Base-by-base conservation (phyloP, 2,888 invertebrate genomes). In the Tenthredo distinguenda region DNA sequence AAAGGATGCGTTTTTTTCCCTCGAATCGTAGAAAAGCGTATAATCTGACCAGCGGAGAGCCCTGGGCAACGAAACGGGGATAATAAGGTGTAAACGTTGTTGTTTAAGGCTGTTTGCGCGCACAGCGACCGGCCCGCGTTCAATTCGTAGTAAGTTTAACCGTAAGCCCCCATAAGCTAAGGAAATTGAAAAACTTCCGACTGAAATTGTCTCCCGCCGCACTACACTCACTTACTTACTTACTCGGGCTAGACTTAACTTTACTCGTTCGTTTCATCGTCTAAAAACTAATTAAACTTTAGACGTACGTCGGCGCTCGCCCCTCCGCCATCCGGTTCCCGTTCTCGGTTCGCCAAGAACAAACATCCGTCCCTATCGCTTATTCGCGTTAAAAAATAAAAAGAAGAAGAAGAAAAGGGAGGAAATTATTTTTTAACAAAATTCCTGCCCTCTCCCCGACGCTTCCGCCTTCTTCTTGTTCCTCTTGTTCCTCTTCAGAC, bases 241-340 rank as follows among this genome's bases (percentile, higher is more conserved):
- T 62, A 90, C 90, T 91, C 88, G 87, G 88, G 86, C 89, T 87
- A 89, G 92, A 92, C 40, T 92, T 91, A 89, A 89, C 87, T 87
- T 86, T 83, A 43, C 83, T 83, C 71, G 83, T 83, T 83, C 83
- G 43, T 31, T 89, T 89, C 90, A 88, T 91, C 71, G 50, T 92
- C 92, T 90, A 91, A 93, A 93, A 93, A 93, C 92, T 93, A 93
- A 93, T 93, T 93, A 93, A 93, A 93, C 92, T 93, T 93, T 90
- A 89, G 90, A 89, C 43, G 43, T 40, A 34, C 68, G 31, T 62
- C 21, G 31, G 71, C 85, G 79, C 58, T 79, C 82, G 77, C 74
- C 40, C 55, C 81, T 55, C 26, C 74, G 12, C 85, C 34, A 12
- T 31, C 15, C 6, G 2, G 31, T 31, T 65, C 68, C 4, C 84